Evolutionary conservation across 1,140 invertebrate genomes (phyloP), one percentile per base, ranked within the genome.

Genomic region (Drosophila mauritiana): DNA sequence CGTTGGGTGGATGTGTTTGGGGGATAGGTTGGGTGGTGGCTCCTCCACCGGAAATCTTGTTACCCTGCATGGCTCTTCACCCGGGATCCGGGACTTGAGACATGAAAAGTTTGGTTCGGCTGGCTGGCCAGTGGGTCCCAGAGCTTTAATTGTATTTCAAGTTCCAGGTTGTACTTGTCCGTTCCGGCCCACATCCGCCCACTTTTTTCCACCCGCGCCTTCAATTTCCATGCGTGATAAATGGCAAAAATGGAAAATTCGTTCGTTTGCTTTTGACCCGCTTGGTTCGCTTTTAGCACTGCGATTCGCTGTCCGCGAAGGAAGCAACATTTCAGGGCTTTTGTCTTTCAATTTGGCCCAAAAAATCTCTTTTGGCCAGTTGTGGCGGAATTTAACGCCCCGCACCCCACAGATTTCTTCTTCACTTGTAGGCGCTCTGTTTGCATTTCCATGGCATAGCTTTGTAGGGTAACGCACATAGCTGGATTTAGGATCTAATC

Each of bases 61-160:
- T 40, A 52, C 64, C 42, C 20, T 20, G 20, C 51, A 70, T 40
- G 79, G 76, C 53, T 73, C 78, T 69, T 56, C 67, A 57, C 67
- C 65, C 49, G 51, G 49, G 51, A 70, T 40, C 48, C 36, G 42
- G 56, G 52, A 73, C 77, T 84, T 73, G 81, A 85, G 58, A 75
- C 49, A 68, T 68, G 53, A 37, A 76, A 76, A 76, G 54, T 76
- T 76, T 73, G 75, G 54, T 63, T 39, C 52, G 58, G 27, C 53
- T 5, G 48, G 39, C 39, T 43, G 49, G 61, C 69, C 80, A 81
- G 40, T 73, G 43, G 52, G 53, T 86, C 83, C 84, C 82, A 72
- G 57, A 64, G 83, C 75, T 53, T 86, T 86, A 88, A 86, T 86
- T 86, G 82, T 86, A 88, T 88, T 83, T 88, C 57, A 68, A 88